phyloP scores from a whole-genome alignment of 2,113 vertebrate genomes.

The Hippopotamus amphibius region DNA sequence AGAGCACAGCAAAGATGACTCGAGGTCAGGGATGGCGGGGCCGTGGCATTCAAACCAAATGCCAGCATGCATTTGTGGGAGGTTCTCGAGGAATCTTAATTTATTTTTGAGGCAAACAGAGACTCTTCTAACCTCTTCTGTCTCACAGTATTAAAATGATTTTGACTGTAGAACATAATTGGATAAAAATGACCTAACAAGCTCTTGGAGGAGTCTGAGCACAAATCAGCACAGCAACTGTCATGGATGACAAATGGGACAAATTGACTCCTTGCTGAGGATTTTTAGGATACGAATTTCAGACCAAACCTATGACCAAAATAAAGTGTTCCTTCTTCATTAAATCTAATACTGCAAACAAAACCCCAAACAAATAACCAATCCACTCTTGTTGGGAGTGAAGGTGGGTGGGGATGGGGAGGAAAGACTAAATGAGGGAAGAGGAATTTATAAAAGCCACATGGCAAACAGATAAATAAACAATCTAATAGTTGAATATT shows the following conservation, averaged over 20 bases:
- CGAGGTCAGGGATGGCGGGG: neutral
- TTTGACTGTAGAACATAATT: conserved; percentile 30
- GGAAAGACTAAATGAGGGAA: neutral
- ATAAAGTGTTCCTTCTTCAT: neutral
- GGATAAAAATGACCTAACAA: conserved; percentile 65
- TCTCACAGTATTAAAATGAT: conserved; percentile 45
- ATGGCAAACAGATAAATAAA: neutral
- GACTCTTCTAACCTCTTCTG: neutral
- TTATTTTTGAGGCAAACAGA: conserved; percentile 15
- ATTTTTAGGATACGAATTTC: conserved; percentile 18
- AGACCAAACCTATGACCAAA: conserved; percentile 3
- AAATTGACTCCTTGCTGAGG: neutral
- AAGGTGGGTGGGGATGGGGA: neutral
- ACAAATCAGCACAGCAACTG: neutral
- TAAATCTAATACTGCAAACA: neutral
- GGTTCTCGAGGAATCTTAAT: neutral
- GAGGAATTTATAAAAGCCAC: neutral
- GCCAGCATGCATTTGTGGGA: neutral
- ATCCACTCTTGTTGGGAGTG: neutral
- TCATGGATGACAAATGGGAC: conserved; percentile 58
- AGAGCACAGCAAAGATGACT: neutral
- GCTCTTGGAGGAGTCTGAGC: conserved; percentile 34
- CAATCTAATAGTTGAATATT: neutral
- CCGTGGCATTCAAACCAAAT: neutral
- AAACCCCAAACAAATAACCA: neutral